These are phyloP conservation scores for Callinectes sapidus DNA, from an alignment of 2,888 invertebrate genomes.

Conservation along the genomic window DNA sequence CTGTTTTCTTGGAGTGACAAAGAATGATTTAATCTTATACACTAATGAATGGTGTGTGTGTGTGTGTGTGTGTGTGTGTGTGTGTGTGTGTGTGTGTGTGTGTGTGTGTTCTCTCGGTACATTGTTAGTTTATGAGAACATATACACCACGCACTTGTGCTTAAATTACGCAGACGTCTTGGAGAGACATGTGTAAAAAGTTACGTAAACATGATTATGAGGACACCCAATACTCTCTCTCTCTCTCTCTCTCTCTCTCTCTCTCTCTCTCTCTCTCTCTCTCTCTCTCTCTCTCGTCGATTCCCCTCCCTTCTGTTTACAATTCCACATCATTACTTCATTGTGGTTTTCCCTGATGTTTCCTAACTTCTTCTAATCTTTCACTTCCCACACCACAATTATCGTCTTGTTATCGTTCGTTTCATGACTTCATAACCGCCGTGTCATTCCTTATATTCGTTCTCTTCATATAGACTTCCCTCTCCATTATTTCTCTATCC, in stretches of 20 bases:
- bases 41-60: background rate
- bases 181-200: too few relatives aligned
- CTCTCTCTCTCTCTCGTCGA: background rate
- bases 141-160: too few relatives aligned
- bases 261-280: constrained; percentile 41
- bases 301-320: background rate
- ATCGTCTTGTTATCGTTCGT: background rate
- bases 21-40: too few relatives aligned
- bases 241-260: constrained; percentile 36
- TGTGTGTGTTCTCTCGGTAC: too few relatives aligned
- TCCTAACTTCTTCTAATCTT: background rate
- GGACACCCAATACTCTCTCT: background rate
- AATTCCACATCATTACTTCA: background rate
- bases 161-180: too few relatives aligned
- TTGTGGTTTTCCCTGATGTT: background rate
- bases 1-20: too few relatives aligned
- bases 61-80: too few relatives aligned
- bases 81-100: too few relatives aligned
- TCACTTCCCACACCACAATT: background rate
- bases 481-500: background rate
- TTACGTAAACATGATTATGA: background rate
- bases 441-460: background rate
- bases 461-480: background rate
- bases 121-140: too few relatives aligned
- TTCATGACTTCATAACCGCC: background rate